Conservation (phyloP, 2,888 invertebrate genomes). For the Germaria angustata region DNA sequence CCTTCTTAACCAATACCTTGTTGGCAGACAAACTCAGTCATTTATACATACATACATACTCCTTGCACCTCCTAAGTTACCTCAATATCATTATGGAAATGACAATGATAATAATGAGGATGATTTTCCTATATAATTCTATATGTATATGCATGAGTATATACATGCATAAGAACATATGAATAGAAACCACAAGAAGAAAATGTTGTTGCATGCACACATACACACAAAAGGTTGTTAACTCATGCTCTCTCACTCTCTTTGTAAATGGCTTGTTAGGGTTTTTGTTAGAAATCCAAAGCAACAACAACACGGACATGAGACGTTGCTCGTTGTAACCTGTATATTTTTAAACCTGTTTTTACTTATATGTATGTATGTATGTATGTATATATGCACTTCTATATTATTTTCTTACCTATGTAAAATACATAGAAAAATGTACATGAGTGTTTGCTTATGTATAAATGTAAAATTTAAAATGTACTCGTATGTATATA, state of each 20-base stretch:
- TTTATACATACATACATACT: neutral
- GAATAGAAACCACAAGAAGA: conserved; percentile 54
- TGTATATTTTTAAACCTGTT: conserved; percentile 36
- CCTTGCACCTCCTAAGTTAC: conserved; percentile 29
- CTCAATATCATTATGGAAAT: conserved; percentile 29
- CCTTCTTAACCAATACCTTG: conserved; percentile 48
- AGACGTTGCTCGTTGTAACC: conserved; percentile 14
- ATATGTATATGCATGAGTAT: neutral
- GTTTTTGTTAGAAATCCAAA: conserved; percentile 8
- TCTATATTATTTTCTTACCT: conserved; percentile 53
- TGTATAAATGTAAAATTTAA: neutral
- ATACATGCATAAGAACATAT: neutral
- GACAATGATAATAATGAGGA: conserved; percentile 36
- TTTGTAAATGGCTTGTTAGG: neutral
- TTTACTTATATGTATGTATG: neutral
- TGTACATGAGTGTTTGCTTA: neutral
- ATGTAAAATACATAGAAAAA: conserved; percentile 20
- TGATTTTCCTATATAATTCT: conserved; percentile 17
- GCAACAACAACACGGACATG: neutral
- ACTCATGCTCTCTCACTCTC: conserved; percentile 53
- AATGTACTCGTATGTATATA: too few relatives aligned
- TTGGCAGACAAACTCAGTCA: neutral
- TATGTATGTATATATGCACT: too few relatives aligned
- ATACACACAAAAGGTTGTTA: conserved; percentile 28
- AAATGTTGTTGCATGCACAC: conserved; percentile 4